Conservation (phyloP, 2,797 vertebrate species). For the Chelon auratus region DNA sequence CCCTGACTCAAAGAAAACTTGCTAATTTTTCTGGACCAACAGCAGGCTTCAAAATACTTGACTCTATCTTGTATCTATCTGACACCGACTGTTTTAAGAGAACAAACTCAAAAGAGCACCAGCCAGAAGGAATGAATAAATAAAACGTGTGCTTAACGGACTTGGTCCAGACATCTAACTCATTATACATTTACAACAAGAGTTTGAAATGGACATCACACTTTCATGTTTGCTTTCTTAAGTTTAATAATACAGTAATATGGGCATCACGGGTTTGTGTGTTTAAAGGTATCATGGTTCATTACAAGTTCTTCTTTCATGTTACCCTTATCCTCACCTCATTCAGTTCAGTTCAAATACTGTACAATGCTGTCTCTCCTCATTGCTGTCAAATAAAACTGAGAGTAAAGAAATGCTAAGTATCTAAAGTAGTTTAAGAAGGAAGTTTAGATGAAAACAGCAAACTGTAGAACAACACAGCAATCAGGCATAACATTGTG, state of each 20-base stretch:
- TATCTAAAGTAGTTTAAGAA: not conserved
- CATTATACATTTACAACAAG: not conserved
- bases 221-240: not conserved
- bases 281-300: not conserved
- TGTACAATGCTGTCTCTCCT: not conserved
- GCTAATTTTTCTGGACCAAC: not conserved
- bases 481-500: too few relatives aligned
- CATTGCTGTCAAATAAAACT: slow-evolving; percentile 1
- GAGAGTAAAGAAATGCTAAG: not conserved
- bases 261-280: not conserved
- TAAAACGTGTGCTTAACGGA: not conserved
- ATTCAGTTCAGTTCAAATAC: slow-evolving; percentile 2
- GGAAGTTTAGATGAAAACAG: not conserved
- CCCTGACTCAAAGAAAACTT: slow-evolving; percentile 21
- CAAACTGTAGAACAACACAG: not conserved
- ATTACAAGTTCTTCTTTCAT: slow-evolving; percentile 30
- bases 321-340: slow-evolving; percentile 20
- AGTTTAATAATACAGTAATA: not conserved
- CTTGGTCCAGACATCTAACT: not conserved
- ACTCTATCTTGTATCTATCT: slow-evolving; percentile 7
- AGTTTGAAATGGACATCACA: too few relatives aligned
- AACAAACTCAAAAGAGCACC: not conserved
- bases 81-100: slow-evolving; percentile 5
- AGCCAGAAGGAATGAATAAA: not conserved
- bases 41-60: slow-evolving; percentile 1